These are phyloP conservation scores for Hipparchia semele DNA, from an alignment of 2,888 invertebrate species.

Conservation along the genomic window DNA sequence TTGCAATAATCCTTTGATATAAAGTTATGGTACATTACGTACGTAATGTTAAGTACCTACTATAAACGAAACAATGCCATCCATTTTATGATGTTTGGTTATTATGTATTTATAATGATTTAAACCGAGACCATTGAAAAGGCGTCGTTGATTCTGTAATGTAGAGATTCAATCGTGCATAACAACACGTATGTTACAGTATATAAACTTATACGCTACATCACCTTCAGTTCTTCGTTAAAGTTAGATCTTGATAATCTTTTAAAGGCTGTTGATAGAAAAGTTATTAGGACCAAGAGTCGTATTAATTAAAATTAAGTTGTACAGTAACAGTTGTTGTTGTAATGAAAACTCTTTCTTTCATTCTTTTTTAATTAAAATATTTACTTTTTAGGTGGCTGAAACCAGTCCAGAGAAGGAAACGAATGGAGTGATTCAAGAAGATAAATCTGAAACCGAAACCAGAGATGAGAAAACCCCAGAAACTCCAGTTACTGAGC, in stretches of 20 bases:
- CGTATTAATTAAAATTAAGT: neutral
- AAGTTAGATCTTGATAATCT: conserved; percentile 44
- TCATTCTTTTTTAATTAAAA: neutral
- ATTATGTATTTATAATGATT: conserved; percentile 24
- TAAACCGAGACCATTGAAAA: conserved; percentile 68
- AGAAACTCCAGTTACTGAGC: conserved; percentile 78
- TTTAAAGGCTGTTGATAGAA: neutral
- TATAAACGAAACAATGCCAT: too few species aligned
- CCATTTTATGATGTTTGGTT: too few species aligned
- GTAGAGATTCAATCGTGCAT: conserved; percentile 61
- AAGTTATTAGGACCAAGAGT: neutral
- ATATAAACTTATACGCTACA: conserved; percentile 63
- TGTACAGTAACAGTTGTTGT: neutral
- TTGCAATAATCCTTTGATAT: too few species aligned
- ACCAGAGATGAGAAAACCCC: conserved; percentile 71
- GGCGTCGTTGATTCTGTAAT: conserved; percentile 67
- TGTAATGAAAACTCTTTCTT: neutral
- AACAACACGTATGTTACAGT: conserved; percentile 52
- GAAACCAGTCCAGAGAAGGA: conserved; percentile 65
- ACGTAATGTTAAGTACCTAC: too few species aligned
- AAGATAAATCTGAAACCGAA: conserved; percentile 60
- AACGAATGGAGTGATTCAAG: conserved; percentile 59
- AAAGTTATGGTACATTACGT: too few species aligned
- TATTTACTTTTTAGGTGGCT: conserved; percentile 62
- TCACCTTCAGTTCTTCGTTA: conserved; percentile 63